Evolutionary conservation across 2,888 invertebrate genomes (phyloP).

Genomic region (Ormyrus rosae): DNA sequence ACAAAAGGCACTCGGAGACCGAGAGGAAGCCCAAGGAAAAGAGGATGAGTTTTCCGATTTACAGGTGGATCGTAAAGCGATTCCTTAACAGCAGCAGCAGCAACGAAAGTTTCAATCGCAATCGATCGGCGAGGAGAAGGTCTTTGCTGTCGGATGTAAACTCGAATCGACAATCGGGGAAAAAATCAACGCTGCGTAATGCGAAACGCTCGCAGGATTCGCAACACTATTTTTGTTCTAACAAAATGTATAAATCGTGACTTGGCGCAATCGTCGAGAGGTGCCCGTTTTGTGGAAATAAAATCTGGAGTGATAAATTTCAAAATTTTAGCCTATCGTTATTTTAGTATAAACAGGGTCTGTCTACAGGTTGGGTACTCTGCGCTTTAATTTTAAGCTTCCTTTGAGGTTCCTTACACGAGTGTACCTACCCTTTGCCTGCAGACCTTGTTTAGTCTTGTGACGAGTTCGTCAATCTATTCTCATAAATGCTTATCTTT

Average conservation of each 20-base stretch:
- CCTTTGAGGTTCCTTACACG: slow-evolving; percentile 67
- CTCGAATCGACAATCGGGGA: slow-evolving; percentile 15
- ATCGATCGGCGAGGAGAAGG: background rate
- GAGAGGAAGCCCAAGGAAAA: background rate
- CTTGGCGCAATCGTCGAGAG: no score
- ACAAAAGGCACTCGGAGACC: background rate
- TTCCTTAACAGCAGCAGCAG: background rate
- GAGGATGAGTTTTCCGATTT: slow-evolving; percentile 3
- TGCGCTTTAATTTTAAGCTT: slow-evolving; percentile 55
- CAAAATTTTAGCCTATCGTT: no score
- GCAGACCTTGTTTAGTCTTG: slow-evolving; percentile 38
- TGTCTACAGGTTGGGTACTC: slow-evolving; percentile 70
- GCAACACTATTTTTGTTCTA: no score
- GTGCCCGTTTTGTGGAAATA: no score
- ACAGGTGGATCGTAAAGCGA: slow-evolving; percentile 35
- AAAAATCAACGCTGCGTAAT: slow-evolving; percentile 9
- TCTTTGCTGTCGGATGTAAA: background rate
- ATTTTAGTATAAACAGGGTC: slow-evolving; percentile 59
- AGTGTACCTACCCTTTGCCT: slow-evolving; percentile 65
- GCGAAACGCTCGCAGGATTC: background rate
- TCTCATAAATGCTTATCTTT: slow-evolving; percentile 60
- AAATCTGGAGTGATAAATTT: no score
- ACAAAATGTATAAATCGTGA: no score
- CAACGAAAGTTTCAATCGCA: background rate
- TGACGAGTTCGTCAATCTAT: background rate